Evolutionary conservation across 23 tunicate genomes (phyloP), one percentile per base, ranked within the genome.

Genomic region (Botrylloides violaceus): DNA sequence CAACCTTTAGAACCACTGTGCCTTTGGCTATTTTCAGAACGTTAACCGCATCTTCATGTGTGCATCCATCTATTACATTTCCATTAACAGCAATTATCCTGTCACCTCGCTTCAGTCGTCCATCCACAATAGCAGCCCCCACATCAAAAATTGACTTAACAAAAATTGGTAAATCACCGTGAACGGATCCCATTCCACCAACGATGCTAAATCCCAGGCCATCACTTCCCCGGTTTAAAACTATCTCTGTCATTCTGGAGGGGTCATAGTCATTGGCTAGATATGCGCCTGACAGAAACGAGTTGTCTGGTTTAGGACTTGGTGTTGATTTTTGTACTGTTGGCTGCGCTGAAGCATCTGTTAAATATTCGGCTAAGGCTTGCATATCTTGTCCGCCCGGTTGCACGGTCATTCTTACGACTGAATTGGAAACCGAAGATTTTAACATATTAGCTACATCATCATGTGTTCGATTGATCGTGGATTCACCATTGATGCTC

Each of bases 101-200:
- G 72, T 94, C 98, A 15, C 98, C 98, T 60, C 89, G 68, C 30
- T 85, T 86, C 65, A 94, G 64, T 66, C 92, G 76, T 12, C 98
- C 98, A 36, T 81, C 87, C 21, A 50, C 74, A 6, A 80, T 84
- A 15, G 98, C 98, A 15, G 98, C 98, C 21, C 98, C 98, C 5
- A 63, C 78, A n/a, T 82, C 31, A 22, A 70, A 65, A 47, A 94
- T 81, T 31, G 79, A 70, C 55, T 94, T 94, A 22, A 94, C 84
- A 61, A 65, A 94, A 29, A 94, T 94, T 18, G 98, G 98, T 5
- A 94, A 64, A 73, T 94, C 81, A 1, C 98, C 98, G 36, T 94
- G 87, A 3, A 86, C 80, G 2, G 98, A 94, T 6, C 93, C 98
- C 60, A 88, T 81, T 4, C 98, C 98, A 9, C 98, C 98, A 27